Percentiles rank a stretch among this genome's conserved stretches.
These are phyloP conservation scores for Helicoverpa zea DNA, from an alignment of 1,140 invertebrate genomes.

Conservation along the genomic window DNA sequence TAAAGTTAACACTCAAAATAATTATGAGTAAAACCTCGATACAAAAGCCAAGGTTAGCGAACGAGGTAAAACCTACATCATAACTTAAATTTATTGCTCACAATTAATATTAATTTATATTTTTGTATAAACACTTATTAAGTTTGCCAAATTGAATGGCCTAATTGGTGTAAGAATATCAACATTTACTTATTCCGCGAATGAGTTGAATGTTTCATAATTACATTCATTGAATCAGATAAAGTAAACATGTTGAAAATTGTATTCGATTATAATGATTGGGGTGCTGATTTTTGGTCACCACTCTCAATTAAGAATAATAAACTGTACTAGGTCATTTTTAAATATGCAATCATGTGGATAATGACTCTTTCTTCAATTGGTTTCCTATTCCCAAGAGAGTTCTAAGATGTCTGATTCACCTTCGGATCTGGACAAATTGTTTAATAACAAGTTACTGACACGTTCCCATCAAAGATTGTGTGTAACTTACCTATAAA, in stretches of 20 bases:
- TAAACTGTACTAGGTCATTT: too few species aligned
- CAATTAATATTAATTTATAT: slow-evolving; percentile 9
- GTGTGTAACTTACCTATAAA: too few species aligned
- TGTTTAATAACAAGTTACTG: too few species aligned
- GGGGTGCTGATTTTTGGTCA: too few species aligned
- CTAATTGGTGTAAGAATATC: slow-evolving; percentile 1
- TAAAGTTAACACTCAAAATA: slow-evolving; percentile 45
- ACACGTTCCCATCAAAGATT: too few species aligned
- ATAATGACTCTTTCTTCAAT: too few species aligned
- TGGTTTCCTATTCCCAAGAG: too few species aligned
- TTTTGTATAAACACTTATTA: slow-evolving; percentile 9
- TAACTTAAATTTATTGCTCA: slow-evolving; percentile 20
- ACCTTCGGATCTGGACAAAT: too few species aligned
- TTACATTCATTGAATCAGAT: not conserved
- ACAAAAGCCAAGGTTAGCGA: slow-evolving; percentile 12
- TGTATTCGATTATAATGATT: too few species aligned
- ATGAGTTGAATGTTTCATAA: not conserved
- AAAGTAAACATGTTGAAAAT: not conserved
- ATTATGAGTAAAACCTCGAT: slow-evolving; percentile 39
- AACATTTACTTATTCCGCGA: not conserved
- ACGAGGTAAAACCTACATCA: slow-evolving; percentile 19
- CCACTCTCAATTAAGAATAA: too few species aligned
- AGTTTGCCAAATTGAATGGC: not conserved
- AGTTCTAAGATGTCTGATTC: too few species aligned
- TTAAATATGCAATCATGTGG: too few species aligned